Evolutionary conservation across 2,113 vertebrate genomes (phyloP).

Genomic region (Ophthalmolycus amberensis): DNA sequence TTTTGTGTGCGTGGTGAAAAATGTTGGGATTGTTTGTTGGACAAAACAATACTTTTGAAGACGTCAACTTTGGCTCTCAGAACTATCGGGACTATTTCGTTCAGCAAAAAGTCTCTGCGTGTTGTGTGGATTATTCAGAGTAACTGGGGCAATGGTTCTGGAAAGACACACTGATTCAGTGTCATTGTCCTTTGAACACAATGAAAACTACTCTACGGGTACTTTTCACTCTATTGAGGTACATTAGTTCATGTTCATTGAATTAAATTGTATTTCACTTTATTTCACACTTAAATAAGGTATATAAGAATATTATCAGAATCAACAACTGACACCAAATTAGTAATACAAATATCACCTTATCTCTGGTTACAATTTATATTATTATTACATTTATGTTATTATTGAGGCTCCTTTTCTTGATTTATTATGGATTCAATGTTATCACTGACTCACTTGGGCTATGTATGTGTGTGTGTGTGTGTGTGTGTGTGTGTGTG

Average conservation of each 20-base stretch:
- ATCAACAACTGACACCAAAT: neutral
- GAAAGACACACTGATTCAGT: neutral
- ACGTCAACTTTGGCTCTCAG: neutral
- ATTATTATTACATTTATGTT: neutral
- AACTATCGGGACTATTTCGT: neutral
- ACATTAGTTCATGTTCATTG: neutral
- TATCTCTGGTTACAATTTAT: neutral
- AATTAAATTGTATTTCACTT: neutral
- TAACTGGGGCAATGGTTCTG: neutral
- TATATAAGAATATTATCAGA: neutral
- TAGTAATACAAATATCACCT: neutral
- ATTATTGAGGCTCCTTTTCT: neutral
- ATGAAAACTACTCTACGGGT: neutral
- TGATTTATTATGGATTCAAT: constrained; percentile 2
- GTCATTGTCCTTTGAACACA: neutral
- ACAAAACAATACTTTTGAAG: neutral
- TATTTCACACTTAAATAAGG: neutral
- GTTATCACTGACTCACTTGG: neutral
- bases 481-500: constrained; percentile 71
- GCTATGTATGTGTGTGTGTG: constrained; percentile 52
- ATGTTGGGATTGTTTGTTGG: neutral
- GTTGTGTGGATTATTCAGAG: neutral
- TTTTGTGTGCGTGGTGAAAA: too few relatives aligned
- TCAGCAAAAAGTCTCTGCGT: neutral
- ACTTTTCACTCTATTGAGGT: neutral